A percentile compares a stretch with the other conserved stretches of the same genome.
phyloP scores from a whole-genome alignment of 2,888 invertebrate genomes.

The Xylota segnis region DNA sequence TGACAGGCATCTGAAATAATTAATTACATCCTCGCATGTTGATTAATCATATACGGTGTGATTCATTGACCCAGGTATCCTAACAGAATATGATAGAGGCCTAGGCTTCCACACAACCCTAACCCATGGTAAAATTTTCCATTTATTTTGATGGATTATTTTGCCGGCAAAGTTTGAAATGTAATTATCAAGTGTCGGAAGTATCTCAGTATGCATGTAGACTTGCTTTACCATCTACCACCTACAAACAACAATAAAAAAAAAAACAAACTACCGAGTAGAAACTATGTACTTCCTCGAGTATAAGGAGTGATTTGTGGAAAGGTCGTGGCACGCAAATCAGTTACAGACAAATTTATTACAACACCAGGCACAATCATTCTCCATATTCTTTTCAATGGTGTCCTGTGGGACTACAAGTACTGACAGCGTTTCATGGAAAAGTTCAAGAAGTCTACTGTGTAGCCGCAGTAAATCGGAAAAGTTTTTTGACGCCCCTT shows the following conservation, averaged over 20 bases:
- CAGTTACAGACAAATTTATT: slow-evolving; percentile 51
- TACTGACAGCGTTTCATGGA: slow-evolving; percentile 39
- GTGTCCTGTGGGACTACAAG: slow-evolving; percentile 1
- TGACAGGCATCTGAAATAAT: slow-evolving; percentile 73
- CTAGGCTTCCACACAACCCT: slow-evolving; percentile 19
- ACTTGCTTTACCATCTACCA: slow-evolving; percentile 25
- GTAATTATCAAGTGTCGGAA: slow-evolving; percentile 77
- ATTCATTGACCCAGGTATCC: slow-evolving; percentile 60
- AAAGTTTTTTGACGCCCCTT: slow-evolving; percentile 58
- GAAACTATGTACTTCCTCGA: background rate
- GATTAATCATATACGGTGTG: slow-evolving; percentile 65
- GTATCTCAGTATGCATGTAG: slow-evolving; percentile 58
- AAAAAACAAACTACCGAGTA: background rate
- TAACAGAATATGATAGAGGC: slow-evolving; percentile 7
- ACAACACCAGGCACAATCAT: slow-evolving; percentile 69
- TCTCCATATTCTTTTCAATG: slow-evolving; percentile 19
- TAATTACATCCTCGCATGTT: slow-evolving; percentile 75
- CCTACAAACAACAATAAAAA: background rate
- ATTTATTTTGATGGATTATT: slow-evolving; percentile 73
- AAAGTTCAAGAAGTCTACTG: slow-evolving; percentile 59
- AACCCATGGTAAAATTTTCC: slow-evolving; percentile 28
- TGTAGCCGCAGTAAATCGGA: slow-evolving; percentile 67
- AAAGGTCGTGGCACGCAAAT: slow-evolving; percentile 65
- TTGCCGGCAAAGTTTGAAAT: slow-evolving; percentile 63
- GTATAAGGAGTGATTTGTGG: slow-evolving; percentile 33